A percentile compares a stretch with the other conserved stretches of the same genome.
These are phyloP conservation scores for Parambassis ranga DNA, from an alignment of 2,797 vertebrate genomes.

Conservation along the genomic window DNA sequence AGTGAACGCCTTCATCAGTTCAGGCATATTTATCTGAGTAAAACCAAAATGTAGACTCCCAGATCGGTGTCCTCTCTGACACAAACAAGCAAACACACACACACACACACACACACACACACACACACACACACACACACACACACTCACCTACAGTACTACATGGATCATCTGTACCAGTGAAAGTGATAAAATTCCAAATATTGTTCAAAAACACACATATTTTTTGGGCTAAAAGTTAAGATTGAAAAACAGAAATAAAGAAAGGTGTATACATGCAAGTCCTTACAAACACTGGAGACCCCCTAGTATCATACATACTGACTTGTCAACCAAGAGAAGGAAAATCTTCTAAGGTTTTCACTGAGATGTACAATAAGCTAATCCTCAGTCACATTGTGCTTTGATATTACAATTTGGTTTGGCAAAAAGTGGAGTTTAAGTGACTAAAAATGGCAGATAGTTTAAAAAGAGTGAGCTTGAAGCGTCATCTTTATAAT, in stretches of 20 bases:
- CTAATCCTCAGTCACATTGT: conserved; percentile 69
- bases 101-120: conserved; percentile 9
- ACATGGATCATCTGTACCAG: conserved; percentile 67
- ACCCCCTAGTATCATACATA: conserved; percentile 75
- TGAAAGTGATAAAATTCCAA: conserved; percentile 64
- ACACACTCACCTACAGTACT: conserved; percentile 58
- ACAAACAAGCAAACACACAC: conserved; percentile 54
- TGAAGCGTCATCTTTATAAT: neutral
- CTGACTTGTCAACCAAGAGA: conserved; percentile 72
- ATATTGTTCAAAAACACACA: conserved; percentile 63
- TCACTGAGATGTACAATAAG: conserved; percentile 63
- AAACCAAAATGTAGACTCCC: conserved; percentile 35
- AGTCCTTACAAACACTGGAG: conserved; percentile 69
- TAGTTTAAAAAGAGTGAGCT: neutral
- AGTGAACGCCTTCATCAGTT: conserved; percentile 33
- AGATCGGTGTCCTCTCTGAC: conserved; percentile 56
- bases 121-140: conserved; percentile 29
- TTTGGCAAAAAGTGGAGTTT: conserved; percentile 28
- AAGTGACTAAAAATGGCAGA: neutral
- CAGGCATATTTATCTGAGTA: conserved; percentile 26
- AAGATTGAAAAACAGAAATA: conserved; percentile 56
- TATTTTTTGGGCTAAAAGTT: conserved; percentile 58
- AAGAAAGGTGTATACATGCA: conserved; percentile 75
- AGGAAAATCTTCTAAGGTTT: conserved; percentile 59
- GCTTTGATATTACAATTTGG: conserved; percentile 62